These are phyloP conservation scores for Pemphigus obesinymphae DNA, from an alignment of 1,140 invertebrate genomes.

Conservation along the genomic window DNA sequence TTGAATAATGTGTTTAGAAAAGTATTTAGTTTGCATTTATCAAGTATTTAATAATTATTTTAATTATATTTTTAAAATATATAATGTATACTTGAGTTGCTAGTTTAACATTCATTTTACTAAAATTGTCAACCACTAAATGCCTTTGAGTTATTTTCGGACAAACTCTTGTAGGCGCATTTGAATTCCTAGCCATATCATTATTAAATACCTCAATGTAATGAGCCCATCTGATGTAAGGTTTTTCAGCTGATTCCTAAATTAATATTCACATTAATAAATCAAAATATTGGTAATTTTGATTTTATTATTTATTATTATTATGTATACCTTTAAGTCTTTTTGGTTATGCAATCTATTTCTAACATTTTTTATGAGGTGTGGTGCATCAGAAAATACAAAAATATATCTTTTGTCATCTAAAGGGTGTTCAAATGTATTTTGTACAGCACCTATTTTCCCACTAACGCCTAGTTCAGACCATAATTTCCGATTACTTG, in stretches of 20 bases:
- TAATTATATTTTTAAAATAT: too few species aligned
- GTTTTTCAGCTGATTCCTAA: neutral
- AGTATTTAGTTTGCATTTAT: neutral
- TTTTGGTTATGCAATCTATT: neutral
- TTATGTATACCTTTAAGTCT: neutral
- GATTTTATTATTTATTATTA: too few species aligned
- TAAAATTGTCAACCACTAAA: neutral
- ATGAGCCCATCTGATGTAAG: neutral
- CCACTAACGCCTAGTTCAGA: neutral
- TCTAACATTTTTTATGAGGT: neutral
- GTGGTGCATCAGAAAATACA: neutral
- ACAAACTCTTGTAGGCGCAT: neutral
- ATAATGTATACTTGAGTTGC: too few species aligned
- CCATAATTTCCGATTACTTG: neutral
- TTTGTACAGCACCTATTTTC: neutral
- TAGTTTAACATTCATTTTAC: too few species aligned
- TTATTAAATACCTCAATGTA: neutral
- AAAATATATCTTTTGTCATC: neutral
- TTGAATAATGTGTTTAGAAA: neutral
- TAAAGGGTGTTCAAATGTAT: neutral
- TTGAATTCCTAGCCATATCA: neutral
- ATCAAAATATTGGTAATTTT: too few species aligned
- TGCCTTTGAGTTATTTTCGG: neutral
- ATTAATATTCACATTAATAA: too few species aligned
- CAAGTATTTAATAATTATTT: neutral